Percentiles rank a stretch among this genome's conserved stretches.
Evolutionary conservation across 2,888 invertebrate genomes (phyloP).

Genomic region (Drosophila multiciliata): DNA sequence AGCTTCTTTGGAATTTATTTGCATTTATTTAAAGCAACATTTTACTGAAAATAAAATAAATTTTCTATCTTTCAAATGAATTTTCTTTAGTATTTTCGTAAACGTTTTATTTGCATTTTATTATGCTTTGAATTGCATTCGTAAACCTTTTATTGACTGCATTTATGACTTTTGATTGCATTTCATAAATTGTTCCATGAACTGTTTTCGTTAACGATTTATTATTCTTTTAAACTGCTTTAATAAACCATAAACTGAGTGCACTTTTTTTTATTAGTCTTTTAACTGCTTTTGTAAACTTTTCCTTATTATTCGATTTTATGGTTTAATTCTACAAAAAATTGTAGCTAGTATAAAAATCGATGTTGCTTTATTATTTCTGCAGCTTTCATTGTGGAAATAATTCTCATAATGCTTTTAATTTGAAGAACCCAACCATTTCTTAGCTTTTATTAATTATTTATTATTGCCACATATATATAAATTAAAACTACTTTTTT

Average conservation of each 20-base stretch:
- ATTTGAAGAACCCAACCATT: not conserved
- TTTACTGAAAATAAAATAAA: not conserved
- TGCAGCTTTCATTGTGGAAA: not conserved
- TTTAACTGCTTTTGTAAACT: not conserved
- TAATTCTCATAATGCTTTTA: not conserved
- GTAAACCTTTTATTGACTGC: constrained; percentile 12
- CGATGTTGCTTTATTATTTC: not conserved
- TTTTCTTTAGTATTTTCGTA: constrained; percentile 3
- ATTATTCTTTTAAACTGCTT: not conserved
- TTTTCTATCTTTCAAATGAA: too few relatives aligned
- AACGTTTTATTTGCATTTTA: not conserved
- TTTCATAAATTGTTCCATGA: not conserved
- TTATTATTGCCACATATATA: not conserved
- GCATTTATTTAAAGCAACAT: not conserved
- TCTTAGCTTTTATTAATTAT: not conserved
- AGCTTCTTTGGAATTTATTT: not conserved
- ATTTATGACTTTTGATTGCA: not conserved
- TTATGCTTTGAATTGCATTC: not conserved
- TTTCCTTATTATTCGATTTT: not conserved
- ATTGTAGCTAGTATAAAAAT: not conserved
- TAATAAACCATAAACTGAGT: not conserved
- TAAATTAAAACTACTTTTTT: too few relatives aligned
- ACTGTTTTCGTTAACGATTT: not conserved
- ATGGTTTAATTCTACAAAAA: not conserved
- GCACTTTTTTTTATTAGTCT: not conserved